Base-by-base conservation (phyloP, 2,113 vertebrate genomes). In the Vicugna pacos region DNA sequence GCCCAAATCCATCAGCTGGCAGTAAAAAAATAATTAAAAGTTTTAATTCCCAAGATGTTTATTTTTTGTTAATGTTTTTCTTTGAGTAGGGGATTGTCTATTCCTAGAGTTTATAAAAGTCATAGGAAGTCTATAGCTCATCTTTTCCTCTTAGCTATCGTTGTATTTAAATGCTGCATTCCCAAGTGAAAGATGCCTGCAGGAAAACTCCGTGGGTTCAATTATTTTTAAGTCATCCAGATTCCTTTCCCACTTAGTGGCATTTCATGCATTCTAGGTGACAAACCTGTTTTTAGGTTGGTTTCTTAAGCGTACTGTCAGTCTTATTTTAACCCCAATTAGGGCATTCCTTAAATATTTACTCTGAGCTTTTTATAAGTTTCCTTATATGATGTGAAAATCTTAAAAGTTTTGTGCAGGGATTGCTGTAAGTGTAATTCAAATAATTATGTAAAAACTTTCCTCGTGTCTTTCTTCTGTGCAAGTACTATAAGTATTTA, bases 381-480 rank as follows among this genome's bases (percentile, higher is more conserved):
- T 96, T 97, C 28, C 42, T 95, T 89, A 26, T 85, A 91, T 50
- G 16, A 89, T 95, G 42, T 80, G 50, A 28, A 95, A 89, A 89
- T 69, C 83, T 92, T 75, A 46, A 81, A 89, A 60, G 38, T 91
- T 96, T 88, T 91, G 5, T 79, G 6, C 12, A 46, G 67, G 26
- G 9, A 54, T 93, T 89, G 6, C n/a, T 96, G 0, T 89, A 82
- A 73, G 19, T 93, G 2, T 89, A 89, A 46, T 35, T 91, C 13
- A 93, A 35, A 65, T 92, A 92, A 77, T 65, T 38, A 67, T 16
- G 38, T 69, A 70, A 92, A 97, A 94, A 13, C 90, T 19, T 48
- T 35, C 1, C 32, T 8, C 13, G 38, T 1, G 48, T 32, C 8
- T 94, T 70, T 54, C 52, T 94, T 62, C 10, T 86, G 3, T 92